Evolutionary conservation across 53 echinoderm and acorn worm species (phyloP).

Genomic region (Patiria pectinifera): DNA sequence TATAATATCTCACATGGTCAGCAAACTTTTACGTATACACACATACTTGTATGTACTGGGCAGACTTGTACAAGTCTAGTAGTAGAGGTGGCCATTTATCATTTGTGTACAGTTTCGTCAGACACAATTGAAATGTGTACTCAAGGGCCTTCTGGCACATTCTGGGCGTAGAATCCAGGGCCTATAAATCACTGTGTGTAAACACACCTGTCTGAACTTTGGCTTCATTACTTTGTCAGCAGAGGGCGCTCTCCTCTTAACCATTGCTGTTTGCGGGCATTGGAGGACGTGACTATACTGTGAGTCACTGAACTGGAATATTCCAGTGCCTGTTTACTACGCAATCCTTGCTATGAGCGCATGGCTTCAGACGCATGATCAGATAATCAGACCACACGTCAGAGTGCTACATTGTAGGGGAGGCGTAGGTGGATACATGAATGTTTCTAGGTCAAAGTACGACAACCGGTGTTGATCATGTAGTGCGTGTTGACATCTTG

Average conservation of each 20-base stretch:
- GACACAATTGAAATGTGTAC: constrained; percentile 1
- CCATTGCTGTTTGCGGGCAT: neutral
- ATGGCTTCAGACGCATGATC: neutral
- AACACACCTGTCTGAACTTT: constrained; percentile 4
- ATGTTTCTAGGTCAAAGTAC: neutral
- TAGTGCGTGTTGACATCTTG: neutral
- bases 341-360: neutral
- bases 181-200: neutral
- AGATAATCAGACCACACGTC: neutral
- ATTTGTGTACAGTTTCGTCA: neutral
- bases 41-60: neutral
- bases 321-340: neutral
- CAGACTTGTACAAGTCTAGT: neutral
- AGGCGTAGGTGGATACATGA: neutral
- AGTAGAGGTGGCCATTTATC: neutral
- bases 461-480: neutral
- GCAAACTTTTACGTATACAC: neutral
- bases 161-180: neutral
- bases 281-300: neutral
- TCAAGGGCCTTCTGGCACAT: neutral
- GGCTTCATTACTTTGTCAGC: neutral
- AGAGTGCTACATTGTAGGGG: too few species aligned
- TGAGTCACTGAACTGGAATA: neutral
- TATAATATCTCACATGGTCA: too few species aligned
- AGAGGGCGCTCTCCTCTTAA: constrained; percentile 24